Percentiles rank a stretch among this genome's conserved stretches.
Conservation (phyloP, 2,888 invertebrate species). For the Xanthia togata region DNA sequence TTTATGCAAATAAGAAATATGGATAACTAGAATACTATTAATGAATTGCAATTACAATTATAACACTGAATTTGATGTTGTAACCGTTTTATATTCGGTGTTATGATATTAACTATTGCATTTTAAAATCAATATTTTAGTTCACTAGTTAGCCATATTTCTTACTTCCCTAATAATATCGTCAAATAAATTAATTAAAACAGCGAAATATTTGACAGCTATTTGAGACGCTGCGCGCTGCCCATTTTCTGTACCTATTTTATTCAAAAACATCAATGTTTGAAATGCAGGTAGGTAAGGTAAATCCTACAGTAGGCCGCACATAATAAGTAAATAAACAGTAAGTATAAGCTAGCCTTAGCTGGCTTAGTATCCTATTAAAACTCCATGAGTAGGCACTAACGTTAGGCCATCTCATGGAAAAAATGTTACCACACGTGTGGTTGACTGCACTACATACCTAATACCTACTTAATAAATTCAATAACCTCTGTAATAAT, state of each 20-base stretch:
- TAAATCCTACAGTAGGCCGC: neutral
- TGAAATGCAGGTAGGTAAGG: neutral
- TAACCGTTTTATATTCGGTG: too few species aligned
- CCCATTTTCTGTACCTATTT: neutral
- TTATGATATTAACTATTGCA: too few species aligned
- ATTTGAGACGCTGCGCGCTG: too few species aligned
- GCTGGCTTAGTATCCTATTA: neutral
- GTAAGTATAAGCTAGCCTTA: neutral
- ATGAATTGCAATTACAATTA: too few species aligned
- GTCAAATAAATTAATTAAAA: too few species aligned
- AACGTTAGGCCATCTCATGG: neutral
- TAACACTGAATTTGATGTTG: too few species aligned
- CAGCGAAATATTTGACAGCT: too few species aligned
- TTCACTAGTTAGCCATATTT: too few species aligned
- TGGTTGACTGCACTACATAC: neutral
- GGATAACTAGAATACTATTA: too few species aligned
- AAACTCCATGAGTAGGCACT: neutral
- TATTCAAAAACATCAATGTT: neutral
- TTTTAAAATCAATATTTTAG: too few species aligned
- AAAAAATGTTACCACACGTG: neutral
- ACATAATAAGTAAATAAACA: neutral
- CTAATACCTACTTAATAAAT: neutral
- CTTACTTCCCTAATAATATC: too few species aligned
- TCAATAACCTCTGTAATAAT: neutral
- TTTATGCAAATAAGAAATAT: too few species aligned